A percentile compares a stretch with the other conserved stretches of the same genome.
Evolutionary conservation across 2,113 vertebrate genomes (phyloP).

Genomic region (Phalacrocorax brasilianus): DNA sequence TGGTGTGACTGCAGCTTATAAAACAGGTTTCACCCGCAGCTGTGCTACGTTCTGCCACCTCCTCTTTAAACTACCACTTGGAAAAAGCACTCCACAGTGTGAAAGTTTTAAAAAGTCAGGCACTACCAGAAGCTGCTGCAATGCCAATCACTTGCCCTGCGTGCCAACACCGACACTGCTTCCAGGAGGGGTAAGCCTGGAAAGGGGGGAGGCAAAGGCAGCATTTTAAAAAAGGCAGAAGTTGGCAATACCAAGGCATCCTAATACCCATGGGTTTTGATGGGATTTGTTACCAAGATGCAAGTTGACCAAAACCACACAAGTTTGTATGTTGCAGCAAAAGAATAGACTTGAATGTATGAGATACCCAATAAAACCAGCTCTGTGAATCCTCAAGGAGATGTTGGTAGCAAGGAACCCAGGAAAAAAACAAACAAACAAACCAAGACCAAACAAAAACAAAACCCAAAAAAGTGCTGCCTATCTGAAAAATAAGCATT

Average conservation of each 20-base stretch:
- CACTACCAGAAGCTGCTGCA: not conserved
- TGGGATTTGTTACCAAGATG: not conserved
- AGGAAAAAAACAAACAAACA: not conserved
- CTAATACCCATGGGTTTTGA: rapidly evolving
- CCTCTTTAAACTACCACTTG: not conserved
- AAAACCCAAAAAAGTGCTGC: not conserved
- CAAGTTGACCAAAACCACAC: not conserved
- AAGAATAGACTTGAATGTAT: not conserved
- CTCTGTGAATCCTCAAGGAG: not conserved
- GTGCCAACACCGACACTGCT: not conserved
- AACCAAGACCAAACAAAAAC: not conserved
- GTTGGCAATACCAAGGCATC: not conserved
- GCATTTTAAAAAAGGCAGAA: not conserved
- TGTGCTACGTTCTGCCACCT: not conserved
- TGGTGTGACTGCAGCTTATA: not conserved
- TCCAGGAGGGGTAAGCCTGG: not conserved
- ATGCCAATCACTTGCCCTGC: not conserved
- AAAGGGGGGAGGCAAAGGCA: not conserved
- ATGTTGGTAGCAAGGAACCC: not conserved
- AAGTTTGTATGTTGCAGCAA: not conserved
- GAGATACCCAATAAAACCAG: not conserved
- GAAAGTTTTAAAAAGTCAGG: not conserved
- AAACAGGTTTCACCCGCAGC: not conserved
- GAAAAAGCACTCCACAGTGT: not conserved
- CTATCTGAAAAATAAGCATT: not conserved